A percentile compares a stretch with the other conserved stretches of the same genome.
Conservation (phyloP, 2,888 invertebrate species). For the Hymenopus coronatus region DNA sequence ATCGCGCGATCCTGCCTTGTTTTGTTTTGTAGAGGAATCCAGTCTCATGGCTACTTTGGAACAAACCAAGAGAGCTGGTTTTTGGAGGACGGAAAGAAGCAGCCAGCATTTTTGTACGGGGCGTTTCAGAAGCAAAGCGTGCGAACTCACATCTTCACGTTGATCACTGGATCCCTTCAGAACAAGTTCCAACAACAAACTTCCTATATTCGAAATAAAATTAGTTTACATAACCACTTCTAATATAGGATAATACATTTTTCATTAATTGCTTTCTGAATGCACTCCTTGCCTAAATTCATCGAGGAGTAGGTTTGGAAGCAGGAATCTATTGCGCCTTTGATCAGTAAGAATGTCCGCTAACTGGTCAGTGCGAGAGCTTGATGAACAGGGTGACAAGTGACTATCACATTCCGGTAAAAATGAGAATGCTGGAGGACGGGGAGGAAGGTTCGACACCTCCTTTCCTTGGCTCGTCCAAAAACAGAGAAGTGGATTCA, state of each 20-base stretch:
- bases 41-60: neutral
- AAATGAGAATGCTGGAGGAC: neutral
- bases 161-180: neutral
- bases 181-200: too few relatives aligned
- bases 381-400: conserved; percentile 32
- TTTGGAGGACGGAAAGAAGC: neutral
- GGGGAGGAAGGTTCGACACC: neutral
- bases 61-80: neutral
- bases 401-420: conserved; percentile 27
- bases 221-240: neutral
- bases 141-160: neutral
- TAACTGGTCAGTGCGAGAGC: conserved; percentile 10
- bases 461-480: neutral
- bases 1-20: neutral
- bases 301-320: neutral
- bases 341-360: neutral
- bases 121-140: neutral
- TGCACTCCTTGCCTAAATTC: neutral
- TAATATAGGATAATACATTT: neutral
- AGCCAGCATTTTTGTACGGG: neutral
- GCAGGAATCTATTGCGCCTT: neutral
- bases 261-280: neutral
- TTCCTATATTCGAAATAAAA: too few relatives aligned
- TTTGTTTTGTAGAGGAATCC: neutral
- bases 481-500: neutral